These are phyloP conservation scores for Latrodectus geometricus DNA, from an alignment of 1,140 invertebrate species.

Conservation along the genomic window DNA sequence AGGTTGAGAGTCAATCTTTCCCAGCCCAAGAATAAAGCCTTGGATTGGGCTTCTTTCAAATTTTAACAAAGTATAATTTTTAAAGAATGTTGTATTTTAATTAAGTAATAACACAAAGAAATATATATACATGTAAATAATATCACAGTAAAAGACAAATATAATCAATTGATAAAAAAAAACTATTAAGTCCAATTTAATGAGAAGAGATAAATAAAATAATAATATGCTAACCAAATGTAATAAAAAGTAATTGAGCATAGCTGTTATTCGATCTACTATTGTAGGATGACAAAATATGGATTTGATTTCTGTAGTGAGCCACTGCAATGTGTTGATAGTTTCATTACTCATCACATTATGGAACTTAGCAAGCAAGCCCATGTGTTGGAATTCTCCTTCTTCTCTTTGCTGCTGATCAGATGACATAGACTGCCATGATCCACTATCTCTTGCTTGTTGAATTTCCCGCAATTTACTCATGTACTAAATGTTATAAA, in stretches of 20 bases:
- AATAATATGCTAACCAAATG: conserved; percentile 82
- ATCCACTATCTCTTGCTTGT: conserved; percentile 76
- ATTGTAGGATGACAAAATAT: conserved; percentile 92
- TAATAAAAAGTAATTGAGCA: conserved; percentile 95
- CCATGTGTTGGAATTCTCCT: conserved; percentile 80
- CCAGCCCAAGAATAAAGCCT: too few species aligned
- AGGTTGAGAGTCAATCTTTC: too few species aligned
- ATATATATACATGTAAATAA: too few species aligned
- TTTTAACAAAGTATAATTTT: too few species aligned
- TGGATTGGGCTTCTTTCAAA: too few species aligned
- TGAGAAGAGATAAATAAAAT: background rate
- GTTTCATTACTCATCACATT: conserved; percentile 93
- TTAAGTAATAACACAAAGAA: too few species aligned
- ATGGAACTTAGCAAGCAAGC: conserved; percentile 88
- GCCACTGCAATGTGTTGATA: conserved; percentile 83
- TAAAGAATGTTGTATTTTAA: too few species aligned
- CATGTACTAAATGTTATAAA: conserved; percentile 68
- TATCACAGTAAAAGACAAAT: too few species aligned
- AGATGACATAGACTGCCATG: conserved; percentile 79
- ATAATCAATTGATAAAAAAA: too few species aligned
- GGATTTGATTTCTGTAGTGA: conserved; percentile 82
- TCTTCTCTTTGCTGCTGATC: conserved; percentile 83
- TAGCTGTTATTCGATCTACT: conserved; percentile 91
- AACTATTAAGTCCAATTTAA: too few species aligned
- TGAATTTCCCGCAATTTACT: conserved; percentile 71